Base-by-base conservation (phyloP, 2,888 invertebrate genomes). In the Drosophila anceps region DNA sequence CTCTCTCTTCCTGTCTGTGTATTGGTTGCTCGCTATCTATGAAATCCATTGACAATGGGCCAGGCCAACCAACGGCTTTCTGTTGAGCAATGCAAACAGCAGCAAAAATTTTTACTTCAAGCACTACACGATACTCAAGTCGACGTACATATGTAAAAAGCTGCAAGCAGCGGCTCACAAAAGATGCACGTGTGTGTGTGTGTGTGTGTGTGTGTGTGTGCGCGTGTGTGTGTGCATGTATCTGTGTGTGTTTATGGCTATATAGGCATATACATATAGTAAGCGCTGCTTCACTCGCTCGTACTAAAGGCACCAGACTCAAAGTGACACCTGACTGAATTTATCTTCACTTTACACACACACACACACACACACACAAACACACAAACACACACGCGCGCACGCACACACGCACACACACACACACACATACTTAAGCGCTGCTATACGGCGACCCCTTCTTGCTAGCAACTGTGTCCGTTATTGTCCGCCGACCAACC, bases 1-100 rank as follows among this genome's bases (percentile, higher is more conserved):
- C 13, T 24, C 2, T n/a, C n/a, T 39, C 9, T 41, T 0, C 12
- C 12, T 41, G 50, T 48, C 29, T 60, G 24, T 10, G 69, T 54
- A 43, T 64, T 62, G 37, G 55, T 62, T n/a, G 53, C 46, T 24
- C 73, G 85, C 79, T 85, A 85, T 85, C 85, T 85, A 85, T 77
- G 62, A 90, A 90, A 85, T 85, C 85, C 82, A 73, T 51, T 79
- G 84, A 76, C 80, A 88, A 82, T 76, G 63, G 53, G 60, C 51
- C 63, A 62, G 74, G 79, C 69, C 63, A 62, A 69, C 74, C 69
- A 58, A 57, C 60, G 73, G 81, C 77, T 84, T 84, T 84, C 74
- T 70, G 81, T 81, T 81, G 77, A 74, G 81, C 71, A 77, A 80
- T 58, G 68, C 73, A 69, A 76, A 74, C 55, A 71, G 51, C 44